phyloP scores from a whole-genome alignment of 2,113 vertebrate genomes.

The Lepidothrix coronata region DNA sequence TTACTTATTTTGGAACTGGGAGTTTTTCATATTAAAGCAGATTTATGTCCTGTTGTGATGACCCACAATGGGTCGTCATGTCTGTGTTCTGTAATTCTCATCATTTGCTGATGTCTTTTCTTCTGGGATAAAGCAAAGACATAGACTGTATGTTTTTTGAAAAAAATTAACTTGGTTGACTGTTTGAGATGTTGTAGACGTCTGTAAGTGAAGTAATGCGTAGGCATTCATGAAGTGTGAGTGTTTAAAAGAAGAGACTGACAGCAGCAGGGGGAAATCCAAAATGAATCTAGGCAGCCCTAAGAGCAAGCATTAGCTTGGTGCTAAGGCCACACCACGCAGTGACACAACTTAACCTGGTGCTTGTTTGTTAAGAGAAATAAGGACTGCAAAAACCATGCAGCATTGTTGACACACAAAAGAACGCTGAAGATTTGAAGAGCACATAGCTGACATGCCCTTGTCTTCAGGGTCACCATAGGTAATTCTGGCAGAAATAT shows the following conservation, averaged over 20 bases:
- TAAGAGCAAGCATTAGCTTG: background rate
- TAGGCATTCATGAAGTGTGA: background rate
- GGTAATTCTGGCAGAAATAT: background rate
- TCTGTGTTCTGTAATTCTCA: background rate
- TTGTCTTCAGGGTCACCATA: background rate
- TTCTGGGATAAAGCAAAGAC: background rate
- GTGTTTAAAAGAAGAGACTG: background rate
- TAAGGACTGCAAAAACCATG: background rate
- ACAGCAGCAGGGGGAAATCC: background rate
- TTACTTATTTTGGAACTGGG: background rate
- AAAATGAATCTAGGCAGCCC: background rate
- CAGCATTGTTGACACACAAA: background rate
- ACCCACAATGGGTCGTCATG: background rate
- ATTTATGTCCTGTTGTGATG: background rate
- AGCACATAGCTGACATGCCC: background rate
- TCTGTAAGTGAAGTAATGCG: background rate
- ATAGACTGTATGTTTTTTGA: background rate
- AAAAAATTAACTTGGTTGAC: background rate
- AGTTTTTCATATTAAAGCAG: background rate
- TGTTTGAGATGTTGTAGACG: background rate
- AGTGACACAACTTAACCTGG: background rate
- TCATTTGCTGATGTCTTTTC: background rate
- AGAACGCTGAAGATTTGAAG: background rate
- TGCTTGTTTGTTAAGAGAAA: background rate
- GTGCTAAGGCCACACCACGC: rapidly evolving